A percentile compares a stretch with the other conserved stretches of the same genome.
These are phyloP conservation scores for Daphoenositta chrysoptera DNA, from an alignment of 2,113 vertebrate genomes.

Conservation along the genomic window DNA sequence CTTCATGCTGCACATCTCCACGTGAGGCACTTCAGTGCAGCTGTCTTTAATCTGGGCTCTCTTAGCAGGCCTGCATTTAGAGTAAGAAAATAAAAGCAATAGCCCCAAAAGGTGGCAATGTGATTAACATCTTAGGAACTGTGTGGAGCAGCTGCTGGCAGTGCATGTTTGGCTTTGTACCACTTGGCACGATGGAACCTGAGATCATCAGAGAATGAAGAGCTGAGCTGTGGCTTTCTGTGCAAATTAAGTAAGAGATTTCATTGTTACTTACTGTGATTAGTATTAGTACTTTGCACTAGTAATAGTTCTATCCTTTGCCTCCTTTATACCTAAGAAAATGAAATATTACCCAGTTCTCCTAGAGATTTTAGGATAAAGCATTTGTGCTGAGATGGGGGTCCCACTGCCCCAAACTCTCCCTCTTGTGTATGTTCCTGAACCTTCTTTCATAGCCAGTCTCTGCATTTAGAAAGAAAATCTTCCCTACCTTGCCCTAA, in stretches of 20 bases:
- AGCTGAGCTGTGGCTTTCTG: neutral
- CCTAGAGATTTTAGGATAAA: neutral
- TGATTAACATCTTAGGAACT: neutral
- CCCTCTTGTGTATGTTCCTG: fast-evolving
- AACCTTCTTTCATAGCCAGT: neutral
- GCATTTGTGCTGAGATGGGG: neutral
- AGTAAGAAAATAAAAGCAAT: neutral
- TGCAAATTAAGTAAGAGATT: neutral
- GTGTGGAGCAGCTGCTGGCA: neutral
- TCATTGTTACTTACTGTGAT: neutral
- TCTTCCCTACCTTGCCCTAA: neutral
- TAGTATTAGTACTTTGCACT: neutral
- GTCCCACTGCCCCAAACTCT: neutral
- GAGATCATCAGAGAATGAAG: neutral
- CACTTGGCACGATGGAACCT: neutral
- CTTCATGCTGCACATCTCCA: neutral
- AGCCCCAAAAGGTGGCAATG: neutral
- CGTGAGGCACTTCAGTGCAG: neutral
- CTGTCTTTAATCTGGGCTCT: neutral
- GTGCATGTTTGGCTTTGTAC: neutral
- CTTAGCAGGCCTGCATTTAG: neutral
- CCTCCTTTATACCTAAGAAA: neutral
- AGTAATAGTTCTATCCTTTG: neutral
- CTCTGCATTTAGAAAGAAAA: neutral
- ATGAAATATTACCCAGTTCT: neutral